Evolutionary conservation across 2,888 invertebrate genomes (phyloP).

Genomic region (Perithous albicinctus): DNA sequence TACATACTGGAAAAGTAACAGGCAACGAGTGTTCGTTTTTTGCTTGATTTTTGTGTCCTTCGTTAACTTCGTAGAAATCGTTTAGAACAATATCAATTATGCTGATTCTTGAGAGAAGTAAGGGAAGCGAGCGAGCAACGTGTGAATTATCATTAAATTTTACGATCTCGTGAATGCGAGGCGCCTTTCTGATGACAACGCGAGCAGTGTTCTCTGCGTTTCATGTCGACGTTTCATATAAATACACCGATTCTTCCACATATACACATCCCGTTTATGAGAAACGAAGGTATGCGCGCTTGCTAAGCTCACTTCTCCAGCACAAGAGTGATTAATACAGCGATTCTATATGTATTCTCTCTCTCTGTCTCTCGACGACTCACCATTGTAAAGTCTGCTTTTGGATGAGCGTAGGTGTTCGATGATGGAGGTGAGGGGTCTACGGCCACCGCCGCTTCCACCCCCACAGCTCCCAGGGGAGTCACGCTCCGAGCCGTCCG

Average conservation of each 20-base stretch:
- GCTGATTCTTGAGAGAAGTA: constrained; percentile 7
- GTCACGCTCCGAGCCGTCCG: constrained; percentile 81
- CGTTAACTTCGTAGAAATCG: constrained; percentile 45
- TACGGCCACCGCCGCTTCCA: constrained; percentile 80
- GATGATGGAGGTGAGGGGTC: constrained; percentile 82
- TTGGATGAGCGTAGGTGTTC: constrained; percentile 81
- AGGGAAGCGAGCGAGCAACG: constrained; percentile 19
- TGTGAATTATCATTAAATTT: constrained; percentile 53
- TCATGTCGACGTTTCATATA: constrained; percentile 18
- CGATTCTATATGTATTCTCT: constrained; percentile 27
- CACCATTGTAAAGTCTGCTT: constrained; percentile 80
- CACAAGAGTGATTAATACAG: constrained; percentile 61
- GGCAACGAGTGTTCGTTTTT: constrained; percentile 22
- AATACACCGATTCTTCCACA: background rate
- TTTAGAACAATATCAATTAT: constrained; percentile 51
- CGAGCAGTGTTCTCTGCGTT: constrained; percentile 20
- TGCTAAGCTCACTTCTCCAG: constrained; percentile 14
- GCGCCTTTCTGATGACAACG: constrained; percentile 18
- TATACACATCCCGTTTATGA: background rate
- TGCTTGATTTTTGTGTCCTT: constrained; percentile 17
- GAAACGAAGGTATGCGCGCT: constrained; percentile 25
- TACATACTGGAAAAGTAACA: constrained; percentile 36
- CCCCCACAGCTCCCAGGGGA: constrained; percentile 81
- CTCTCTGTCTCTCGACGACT: constrained; percentile 65
- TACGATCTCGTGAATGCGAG: constrained; percentile 42